phyloP scores from a whole-genome alignment of 2,113 vertebrate genomes.

The Himantopus leucocephalus region DNA sequence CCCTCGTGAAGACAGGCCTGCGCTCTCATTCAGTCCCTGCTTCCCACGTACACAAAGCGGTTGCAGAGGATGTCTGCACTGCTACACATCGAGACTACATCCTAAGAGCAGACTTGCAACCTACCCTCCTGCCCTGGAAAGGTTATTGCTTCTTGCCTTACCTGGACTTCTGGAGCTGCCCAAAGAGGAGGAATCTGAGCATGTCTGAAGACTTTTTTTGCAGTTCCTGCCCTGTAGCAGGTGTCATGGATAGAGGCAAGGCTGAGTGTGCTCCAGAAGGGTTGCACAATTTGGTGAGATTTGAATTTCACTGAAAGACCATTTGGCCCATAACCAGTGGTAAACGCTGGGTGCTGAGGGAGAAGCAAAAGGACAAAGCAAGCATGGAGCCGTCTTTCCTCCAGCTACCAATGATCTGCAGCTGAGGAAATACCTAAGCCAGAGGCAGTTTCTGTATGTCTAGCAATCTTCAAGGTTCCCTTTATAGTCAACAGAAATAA shows the following conservation, averaged over 20 bases:
- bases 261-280: background rate
- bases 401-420: background rate
- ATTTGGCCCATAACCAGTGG: background rate
- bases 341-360: background rate
- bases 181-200: background rate
- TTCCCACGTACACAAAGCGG: rapidly evolving
- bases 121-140: background rate
- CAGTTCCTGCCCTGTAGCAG: background rate
- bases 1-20: background rate
- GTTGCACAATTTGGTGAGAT: background rate
- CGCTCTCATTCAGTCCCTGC: background rate
- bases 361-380: background rate
- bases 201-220: background rate
- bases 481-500: slow-evolving; percentile 43
- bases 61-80: background rate
- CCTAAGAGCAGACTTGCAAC: background rate
- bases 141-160: background rate
- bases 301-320: background rate
- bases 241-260: background rate
- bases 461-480: background rate
- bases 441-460: background rate
- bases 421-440: slow-evolving; percentile 6
- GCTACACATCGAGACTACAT: rapidly evolving
- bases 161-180: background rate
- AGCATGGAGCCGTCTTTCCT: background rate